Percentiles rank a stretch among this genome's conserved stretches.
These are phyloP conservation scores for Actinia equina DNA, from an alignment of 64 coral and sea anemone genomes.

Conservation along the genomic window DNA sequence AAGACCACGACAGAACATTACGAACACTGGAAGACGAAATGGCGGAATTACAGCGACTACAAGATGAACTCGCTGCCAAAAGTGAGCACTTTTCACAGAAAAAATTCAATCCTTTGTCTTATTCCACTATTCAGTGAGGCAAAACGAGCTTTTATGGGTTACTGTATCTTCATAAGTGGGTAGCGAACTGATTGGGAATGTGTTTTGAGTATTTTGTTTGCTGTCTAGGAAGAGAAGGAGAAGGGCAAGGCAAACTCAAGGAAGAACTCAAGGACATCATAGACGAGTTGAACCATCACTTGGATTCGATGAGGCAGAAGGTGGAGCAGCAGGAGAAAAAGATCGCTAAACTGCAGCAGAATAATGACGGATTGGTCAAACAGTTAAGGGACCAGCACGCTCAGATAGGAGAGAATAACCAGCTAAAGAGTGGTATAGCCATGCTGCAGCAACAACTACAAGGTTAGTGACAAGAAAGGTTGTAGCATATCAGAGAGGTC, in stretches of 20 bases:
- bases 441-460: slow-evolving; percentile 75
- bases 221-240: slow-evolving; percentile 35
- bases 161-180: too few relatives aligned
- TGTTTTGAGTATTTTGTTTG: background rate
- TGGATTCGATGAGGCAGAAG: slow-evolving; percentile 64
- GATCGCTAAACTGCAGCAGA: slow-evolving; percentile 64
- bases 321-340: slow-evolving; percentile 57
- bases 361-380: slow-evolving; percentile 60
- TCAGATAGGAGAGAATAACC: slow-evolving; percentile 43
- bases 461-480: slow-evolving; percentile 13
- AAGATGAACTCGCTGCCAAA: slow-evolving; percentile 51
- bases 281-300: slow-evolving; percentile 62
- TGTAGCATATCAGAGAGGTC: too few relatives aligned
- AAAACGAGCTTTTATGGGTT: too few relatives aligned
- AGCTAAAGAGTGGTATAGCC: slow-evolving; percentile 56
- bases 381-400: slow-evolving; percentile 56
- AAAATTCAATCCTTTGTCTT: too few relatives aligned
- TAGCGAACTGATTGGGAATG: too few relatives aligned
- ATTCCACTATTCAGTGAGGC: background rate
- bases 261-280: slow-evolving; percentile 85
- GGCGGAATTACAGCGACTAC: slow-evolving; percentile 57
- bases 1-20: slow-evolving; percentile 60
- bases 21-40: slow-evolving; percentile 58
- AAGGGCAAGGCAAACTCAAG: slow-evolving; percentile 60
- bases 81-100: background rate